Evolutionary conservation across 2,888 invertebrate genomes (phyloP), one percentile per base, ranked within the genome.

Genomic region (Papilio gigon): DNA sequence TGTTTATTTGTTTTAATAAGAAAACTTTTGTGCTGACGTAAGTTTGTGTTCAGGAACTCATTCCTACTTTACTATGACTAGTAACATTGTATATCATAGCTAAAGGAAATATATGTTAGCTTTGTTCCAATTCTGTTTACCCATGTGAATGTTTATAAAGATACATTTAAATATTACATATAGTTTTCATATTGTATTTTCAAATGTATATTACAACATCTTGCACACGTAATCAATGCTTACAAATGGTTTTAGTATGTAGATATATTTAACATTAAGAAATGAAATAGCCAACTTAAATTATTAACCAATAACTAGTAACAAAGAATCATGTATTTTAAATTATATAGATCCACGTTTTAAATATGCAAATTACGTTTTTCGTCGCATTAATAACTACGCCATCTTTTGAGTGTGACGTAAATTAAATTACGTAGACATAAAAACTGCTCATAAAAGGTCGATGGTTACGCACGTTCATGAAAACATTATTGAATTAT

Each of bases 401-500:
- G 12, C 22, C 9, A 12, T 50, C 5, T 30, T 30, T 30, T 56
- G 14, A 50, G 17, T 17, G 8, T 30, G 14, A 30, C 30, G 30
- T 22, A 14, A 50, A 5, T 17, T 30, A 30, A 25, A 50, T 27
- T 44, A 12, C 22, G 22, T 22, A 22, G 30, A 56, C 30, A 56
- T 30, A 56, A 56, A 56, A 56, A 56, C 53, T 63, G 44, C 58
- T 63, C 44, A 58, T n/a, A 56, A 35, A 68, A 63, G 63, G 67
- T 58, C 47, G 35, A 11, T 6, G 33, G 35, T 33, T 22, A 66
- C 59, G 53, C 27, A 53, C 11, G 8, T 56, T n/a, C 53, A 50
- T 50, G 37, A 35, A 47, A 44, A 22, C 22, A 33, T 59, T 59
- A 66, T 60, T 50, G 47, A 66, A 37, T 60, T 59, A 59, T 66